Evolutionary conservation across 2,113 vertebrate genomes (phyloP).

Genomic region (Saccopteryx leptura): DNA sequence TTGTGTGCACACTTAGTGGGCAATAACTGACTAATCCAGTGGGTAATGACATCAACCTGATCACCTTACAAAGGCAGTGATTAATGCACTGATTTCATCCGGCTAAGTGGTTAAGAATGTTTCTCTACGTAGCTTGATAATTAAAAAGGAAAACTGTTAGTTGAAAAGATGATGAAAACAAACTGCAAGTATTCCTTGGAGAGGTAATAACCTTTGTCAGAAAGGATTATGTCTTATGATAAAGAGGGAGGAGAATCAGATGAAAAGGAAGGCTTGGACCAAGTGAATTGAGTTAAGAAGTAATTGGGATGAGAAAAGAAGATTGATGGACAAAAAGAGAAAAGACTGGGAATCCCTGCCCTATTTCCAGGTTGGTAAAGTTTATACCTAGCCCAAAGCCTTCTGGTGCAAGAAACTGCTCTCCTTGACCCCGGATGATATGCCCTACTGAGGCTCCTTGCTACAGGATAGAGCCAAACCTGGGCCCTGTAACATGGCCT

Average conservation of each 20-base stretch:
- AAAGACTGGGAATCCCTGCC: no score
- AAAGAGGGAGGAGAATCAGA: background rate
- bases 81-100: background rate
- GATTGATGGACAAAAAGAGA: background rate
- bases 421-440: background rate
- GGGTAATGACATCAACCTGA: background rate
- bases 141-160: background rate
- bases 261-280: background rate
- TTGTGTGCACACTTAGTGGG: background rate
- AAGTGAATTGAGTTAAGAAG: background rate
- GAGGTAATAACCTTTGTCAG: background rate
- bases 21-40: background rate
- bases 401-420: background rate
- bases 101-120: background rate
- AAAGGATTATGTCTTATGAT: background rate
- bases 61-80: background rate
- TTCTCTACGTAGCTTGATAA: background rate
- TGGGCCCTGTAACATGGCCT: background rate
- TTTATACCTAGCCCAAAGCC: background rate
- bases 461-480: background rate
- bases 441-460: background rate
- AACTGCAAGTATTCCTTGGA: background rate
- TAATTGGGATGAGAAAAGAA: background rate
- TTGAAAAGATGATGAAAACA: conserved; percentile 11
- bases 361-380: background rate